Evolutionary conservation across 2,797 vertebrate species (phyloP).

Genomic region (Eupleurogrammus muticus): DNA sequence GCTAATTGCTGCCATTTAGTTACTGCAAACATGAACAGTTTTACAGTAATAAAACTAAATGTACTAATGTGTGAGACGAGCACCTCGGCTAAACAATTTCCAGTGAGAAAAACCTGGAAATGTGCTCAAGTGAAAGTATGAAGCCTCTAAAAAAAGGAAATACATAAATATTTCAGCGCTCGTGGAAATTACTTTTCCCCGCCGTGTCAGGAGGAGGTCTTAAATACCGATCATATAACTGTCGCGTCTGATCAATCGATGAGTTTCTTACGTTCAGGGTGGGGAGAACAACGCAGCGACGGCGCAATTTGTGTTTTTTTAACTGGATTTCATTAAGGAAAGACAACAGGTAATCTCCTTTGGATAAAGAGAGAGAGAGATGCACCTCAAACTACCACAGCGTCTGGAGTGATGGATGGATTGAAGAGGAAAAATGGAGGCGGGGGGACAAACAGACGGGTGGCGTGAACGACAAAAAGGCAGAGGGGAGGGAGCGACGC

Average conservation of each 20-base stretch:
- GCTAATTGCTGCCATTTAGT: no score
- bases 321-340: conserved; percentile 44
- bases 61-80: no score
- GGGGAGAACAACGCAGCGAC: conserved; percentile 27
- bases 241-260: background rate
- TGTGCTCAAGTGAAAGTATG: background rate
- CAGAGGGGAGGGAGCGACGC: conserved; percentile 8
- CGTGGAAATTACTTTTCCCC: background rate
- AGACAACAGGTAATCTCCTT: conserved; percentile 49
- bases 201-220: no score
- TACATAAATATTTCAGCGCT: background rate
- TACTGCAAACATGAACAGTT: no score
- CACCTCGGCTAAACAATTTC: background rate
- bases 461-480: conserved; percentile 21
- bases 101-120: background rate
- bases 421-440: background rate
- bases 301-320: conserved; percentile 23
- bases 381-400: conserved; percentile 23
- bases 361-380: conserved; percentile 29
- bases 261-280: background rate
- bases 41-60: no score
- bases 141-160: background rate
- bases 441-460: conserved; percentile 30
- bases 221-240: background rate
- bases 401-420: background rate